Evolutionary conservation across 92 coral and sea anemone species (phyloP).

Genomic region (Palythoa grandis): DNA sequence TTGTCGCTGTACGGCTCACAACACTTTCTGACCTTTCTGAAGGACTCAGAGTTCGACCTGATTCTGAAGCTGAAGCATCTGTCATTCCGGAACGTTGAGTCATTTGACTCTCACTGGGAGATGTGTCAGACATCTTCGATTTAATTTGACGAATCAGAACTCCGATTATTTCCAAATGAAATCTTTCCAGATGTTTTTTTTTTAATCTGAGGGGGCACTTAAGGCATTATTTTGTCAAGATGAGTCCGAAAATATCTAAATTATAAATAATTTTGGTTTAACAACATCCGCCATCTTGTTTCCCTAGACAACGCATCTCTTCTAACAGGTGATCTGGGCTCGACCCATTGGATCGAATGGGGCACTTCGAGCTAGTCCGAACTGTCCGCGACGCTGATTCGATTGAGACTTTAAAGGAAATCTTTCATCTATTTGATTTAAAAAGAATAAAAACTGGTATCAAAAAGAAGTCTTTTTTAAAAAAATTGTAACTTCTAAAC

Average conservation of each 20-base stretch:
- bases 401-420: too few relatives aligned
- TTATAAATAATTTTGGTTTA: neutral
- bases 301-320: conserved; percentile 63
- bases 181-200: neutral
- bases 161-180: neutral
- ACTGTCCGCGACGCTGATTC: neutral
- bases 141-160: neutral
- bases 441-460: neutral
- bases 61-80: conserved; percentile 25
- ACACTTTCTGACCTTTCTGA: conserved; percentile 67
- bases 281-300: conserved; percentile 71
- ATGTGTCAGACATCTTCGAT: conserved; percentile 36
- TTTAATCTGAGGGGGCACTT: neutral
- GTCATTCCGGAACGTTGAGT: conserved; percentile 37
- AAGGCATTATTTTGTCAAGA: neutral
- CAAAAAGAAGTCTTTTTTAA: neutral
- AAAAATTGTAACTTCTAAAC: neutral
- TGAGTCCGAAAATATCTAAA: neutral
- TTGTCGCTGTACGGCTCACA: conserved; percentile 47
- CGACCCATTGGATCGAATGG: neutral
- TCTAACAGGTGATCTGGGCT: conserved; percentile 41
- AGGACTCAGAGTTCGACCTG: conserved; percentile 30
- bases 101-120: conserved; percentile 36
- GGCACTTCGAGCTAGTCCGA: conserved; percentile 23
- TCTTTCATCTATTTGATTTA: neutral